Evolutionary conservation across 2,797 vertebrate species (phyloP).

Genomic region (Hoplostethus mediterraneus): DNA sequence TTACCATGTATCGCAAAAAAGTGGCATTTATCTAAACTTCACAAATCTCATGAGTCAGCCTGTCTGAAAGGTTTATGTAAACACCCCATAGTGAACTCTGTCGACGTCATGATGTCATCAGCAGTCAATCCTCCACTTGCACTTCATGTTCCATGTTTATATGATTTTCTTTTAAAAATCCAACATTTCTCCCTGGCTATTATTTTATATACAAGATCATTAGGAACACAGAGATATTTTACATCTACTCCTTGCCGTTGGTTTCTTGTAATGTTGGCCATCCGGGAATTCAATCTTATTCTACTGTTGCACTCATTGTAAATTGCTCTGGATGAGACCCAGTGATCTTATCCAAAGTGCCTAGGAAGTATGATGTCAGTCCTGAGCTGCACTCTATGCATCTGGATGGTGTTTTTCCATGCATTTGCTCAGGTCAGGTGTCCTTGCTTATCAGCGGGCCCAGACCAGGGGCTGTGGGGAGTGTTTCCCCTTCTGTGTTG

Average conservation of each 20-base stretch:
- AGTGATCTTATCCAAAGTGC: no score
- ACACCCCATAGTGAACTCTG: constrained; percentile 13
- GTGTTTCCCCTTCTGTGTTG: constrained; percentile 47
- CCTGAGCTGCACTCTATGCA: background rate
- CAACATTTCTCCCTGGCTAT: background rate
- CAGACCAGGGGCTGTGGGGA: constrained; percentile 27
- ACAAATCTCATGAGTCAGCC: constrained; percentile 21
- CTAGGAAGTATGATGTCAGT: background rate
- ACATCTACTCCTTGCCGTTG: constrained; percentile 3
- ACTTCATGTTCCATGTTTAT: constrained; percentile 27
- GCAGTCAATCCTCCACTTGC: constrained; percentile 12
- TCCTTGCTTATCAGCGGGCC: constrained; percentile 41
- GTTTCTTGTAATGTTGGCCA: no score
- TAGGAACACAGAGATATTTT: background rate
- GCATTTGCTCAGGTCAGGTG: background rate
- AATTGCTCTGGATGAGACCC: background rate
- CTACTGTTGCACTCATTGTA: background rate
- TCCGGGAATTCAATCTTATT: no score
- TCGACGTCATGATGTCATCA: constrained; percentile 30
- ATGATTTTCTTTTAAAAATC: constrained; percentile 7
- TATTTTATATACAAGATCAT: background rate
- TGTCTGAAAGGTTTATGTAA: constrained; percentile 32
- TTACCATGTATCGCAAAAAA: constrained; percentile 29
- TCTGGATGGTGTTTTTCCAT: constrained; percentile 6
- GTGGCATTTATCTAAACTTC: constrained; percentile 39